phyloP scores from a whole-genome alignment of 92 coral and sea anemone genomes.

The Pocillopora meandrina region DNA sequence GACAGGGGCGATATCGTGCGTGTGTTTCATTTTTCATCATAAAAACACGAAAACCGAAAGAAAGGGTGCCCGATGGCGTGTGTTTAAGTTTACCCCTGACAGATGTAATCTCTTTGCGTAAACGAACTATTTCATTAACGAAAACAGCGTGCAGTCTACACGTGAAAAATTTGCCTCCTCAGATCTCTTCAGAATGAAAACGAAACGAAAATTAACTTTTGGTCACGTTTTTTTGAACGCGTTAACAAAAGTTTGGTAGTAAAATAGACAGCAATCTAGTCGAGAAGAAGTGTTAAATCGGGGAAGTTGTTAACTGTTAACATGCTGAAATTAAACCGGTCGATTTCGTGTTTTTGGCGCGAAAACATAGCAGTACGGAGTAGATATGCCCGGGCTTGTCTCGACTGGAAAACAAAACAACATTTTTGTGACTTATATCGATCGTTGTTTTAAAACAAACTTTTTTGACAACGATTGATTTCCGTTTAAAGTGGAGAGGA shows the following conservation, averaged over 20 bases:
- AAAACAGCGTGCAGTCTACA: background rate
- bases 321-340: background rate
- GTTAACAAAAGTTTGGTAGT: background rate
- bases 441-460: background rate
- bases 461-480: background rate
- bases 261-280: background rate
- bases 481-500: background rate
- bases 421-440: background rate
- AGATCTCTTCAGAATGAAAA: background rate
- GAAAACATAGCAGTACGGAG: background rate
- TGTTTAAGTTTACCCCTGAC: background rate
- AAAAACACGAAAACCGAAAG: background rate
- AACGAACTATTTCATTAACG: background rate
- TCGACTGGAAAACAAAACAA: conserved; percentile 2
- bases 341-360: conserved; percentile 20
- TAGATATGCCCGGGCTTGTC: background rate
- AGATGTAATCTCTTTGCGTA: background rate
- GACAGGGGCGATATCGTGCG: background rate
- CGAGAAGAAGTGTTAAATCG: background rate
- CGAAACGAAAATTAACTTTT: background rate
- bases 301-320: background rate
- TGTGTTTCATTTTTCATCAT: background rate
- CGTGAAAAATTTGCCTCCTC: background rate
- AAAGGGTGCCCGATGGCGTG: background rate
- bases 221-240: background rate